Evolutionary conservation across 2,888 invertebrate species (phyloP).

Genomic region (Pardosa pseudoannulata): DNA sequence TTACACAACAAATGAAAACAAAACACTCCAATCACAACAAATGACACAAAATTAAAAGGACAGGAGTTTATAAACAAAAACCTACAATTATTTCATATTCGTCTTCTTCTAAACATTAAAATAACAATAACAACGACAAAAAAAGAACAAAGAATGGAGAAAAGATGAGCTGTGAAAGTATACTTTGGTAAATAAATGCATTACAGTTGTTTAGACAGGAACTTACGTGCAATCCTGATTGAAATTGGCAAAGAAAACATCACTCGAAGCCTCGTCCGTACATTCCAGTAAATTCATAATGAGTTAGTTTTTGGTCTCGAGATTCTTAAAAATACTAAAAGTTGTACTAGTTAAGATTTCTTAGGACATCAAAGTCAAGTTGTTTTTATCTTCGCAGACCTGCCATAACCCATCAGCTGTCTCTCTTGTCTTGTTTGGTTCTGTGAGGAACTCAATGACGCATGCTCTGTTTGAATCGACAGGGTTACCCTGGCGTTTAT

Average conservation of each 20-base stretch:
- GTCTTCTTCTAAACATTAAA: too few relatives aligned
- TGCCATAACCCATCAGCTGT: constrained; percentile 70
- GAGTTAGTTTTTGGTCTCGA: not conserved
- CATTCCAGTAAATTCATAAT: constrained; percentile 84
- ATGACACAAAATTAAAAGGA: not conserved
- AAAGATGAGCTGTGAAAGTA: not conserved
- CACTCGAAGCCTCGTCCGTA: constrained; percentile 87
- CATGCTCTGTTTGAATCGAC: not conserved
- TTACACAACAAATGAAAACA: too few relatives aligned
- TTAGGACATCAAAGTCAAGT: constrained; percentile 6
- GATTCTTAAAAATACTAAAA: constrained; percentile 11
- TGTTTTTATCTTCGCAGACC: constrained; percentile 43
- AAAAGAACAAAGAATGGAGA: not conserved
- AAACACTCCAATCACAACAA: not conserved
- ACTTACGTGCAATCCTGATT: constrained; percentile 99
- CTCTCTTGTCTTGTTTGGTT: constrained; percentile 34
- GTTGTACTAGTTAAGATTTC: constrained; percentile 2
- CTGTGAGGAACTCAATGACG: not conserved
- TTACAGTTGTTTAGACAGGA: constrained; percentile 48
- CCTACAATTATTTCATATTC: too few relatives aligned
- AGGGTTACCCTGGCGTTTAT: not conserved
- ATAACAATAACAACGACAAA: too few relatives aligned
- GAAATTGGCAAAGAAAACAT: constrained; percentile 95
- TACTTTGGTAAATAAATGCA: constrained; percentile 32
- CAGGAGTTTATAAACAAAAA: too few relatives aligned